Evolutionary conservation across 2,113 vertebrate species (phyloP), one percentile per base, ranked within the genome.

Genomic region (Datnioides undecimradiatus): DNA sequence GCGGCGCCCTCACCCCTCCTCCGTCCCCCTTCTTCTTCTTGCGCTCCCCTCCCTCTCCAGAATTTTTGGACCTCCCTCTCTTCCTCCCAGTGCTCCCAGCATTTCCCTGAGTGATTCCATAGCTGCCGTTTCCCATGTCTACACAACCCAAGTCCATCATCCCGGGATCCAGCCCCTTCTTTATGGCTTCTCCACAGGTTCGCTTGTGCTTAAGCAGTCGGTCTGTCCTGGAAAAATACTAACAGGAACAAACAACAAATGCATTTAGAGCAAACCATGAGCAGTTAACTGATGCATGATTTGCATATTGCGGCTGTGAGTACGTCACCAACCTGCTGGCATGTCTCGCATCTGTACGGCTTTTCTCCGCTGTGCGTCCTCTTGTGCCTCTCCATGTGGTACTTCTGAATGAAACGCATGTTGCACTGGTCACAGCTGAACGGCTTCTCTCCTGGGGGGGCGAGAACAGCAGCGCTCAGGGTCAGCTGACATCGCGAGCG

Each of bases 401-500:
- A 99, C 93, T 99, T 99, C 95, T 99, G 98, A 91, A 99, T 99
- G 92, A 99, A 99, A 73, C 99, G 97, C 98, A 99, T 99, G 87
- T 97, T 99, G 77, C 98, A 99, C 94, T 99, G 97, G 86, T 99
- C 98, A 49, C 98, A 99, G 48, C 97, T 97, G 81, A 99, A 99
- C 23, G 98, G 98, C 92, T 99, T 99, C 95, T 99, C 98, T 89
- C 98, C 96, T 96, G 86, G 5, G 36, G 36, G 40, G 2, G 84
- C 2, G 75, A 62, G 29, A 58, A 63, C 5, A 76, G 46, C 8
- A 74, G 3, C 6, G 31, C 16, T 64, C 29, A 2, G 29, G 19
- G n/a, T 87, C 41, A 64, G 48, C 19, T 8, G 31, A 29, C 40
- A 40, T 10, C 14, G 51, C 6, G 27, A 52, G 34, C 1, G 25